Evolutionary conservation across 2,888 invertebrate genomes (phyloP).

Genomic region (Lamproptera curius): DNA sequence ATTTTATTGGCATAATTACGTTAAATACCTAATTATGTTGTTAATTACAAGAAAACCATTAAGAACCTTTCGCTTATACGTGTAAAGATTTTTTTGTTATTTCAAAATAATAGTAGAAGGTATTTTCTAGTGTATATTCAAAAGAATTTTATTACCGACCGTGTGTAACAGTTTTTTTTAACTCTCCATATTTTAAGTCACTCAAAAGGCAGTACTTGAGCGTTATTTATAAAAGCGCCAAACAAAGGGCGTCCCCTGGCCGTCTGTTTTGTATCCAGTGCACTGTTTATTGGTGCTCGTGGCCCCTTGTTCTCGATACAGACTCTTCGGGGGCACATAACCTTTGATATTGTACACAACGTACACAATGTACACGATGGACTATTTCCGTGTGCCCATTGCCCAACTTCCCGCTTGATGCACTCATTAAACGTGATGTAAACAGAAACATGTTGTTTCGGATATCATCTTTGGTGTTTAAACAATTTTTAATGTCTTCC

Average conservation of each 20-base stretch:
- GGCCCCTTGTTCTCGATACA: slow-evolving; percentile 41
- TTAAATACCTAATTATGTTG: no score
- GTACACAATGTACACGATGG: slow-evolving; percentile 39
- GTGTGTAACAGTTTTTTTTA: background rate
- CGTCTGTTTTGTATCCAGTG: slow-evolving; percentile 66
- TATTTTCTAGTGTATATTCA: no score
- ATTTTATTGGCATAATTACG: no score
- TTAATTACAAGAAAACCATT: no score
- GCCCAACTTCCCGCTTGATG: slow-evolving; percentile 26
- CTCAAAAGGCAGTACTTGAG: slow-evolving; percentile 48
- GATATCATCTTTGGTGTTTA: no score
- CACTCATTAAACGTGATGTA: slow-evolving; percentile 22
- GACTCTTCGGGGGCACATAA: slow-evolving; percentile 25
- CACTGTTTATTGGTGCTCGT: slow-evolving; percentile 63
- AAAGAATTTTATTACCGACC: no score
- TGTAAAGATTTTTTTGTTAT: no score
- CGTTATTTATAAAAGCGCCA: slow-evolving; percentile 58
- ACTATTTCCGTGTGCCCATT: slow-evolving; percentile 32
- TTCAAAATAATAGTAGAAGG: no score
- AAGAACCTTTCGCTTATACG: no score
- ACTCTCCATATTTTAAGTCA: slow-evolving; percentile 8
- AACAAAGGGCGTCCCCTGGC: slow-evolving; percentile 57
- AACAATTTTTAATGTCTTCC: no score
- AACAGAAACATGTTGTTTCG: slow-evolving; percentile 10
- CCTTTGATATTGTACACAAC: slow-evolving; percentile 53